Evolutionary conservation across 2,888 invertebrate genomes (phyloP), one percentile per base, ranked within the genome.

Genomic region (Lasioglossum zephyrum): DNA sequence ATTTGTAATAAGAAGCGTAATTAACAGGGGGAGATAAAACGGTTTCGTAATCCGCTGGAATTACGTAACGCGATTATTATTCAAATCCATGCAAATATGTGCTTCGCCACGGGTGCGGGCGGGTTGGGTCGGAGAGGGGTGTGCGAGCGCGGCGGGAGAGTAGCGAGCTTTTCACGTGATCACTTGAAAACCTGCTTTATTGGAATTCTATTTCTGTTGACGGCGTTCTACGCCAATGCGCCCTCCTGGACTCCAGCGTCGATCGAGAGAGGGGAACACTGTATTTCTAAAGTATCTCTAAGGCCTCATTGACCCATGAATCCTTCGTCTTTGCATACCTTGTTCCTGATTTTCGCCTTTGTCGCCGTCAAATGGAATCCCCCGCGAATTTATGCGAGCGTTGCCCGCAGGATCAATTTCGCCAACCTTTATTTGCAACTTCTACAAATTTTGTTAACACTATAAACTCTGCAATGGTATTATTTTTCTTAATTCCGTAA

Each of bases 161-260:
- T 1, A 77, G 73, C 76, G 70, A 77, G 82, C 72, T 88, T 87
- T 82, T 77, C 84, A 84, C 82, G 86, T 77, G 89, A 89, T 88
- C 84, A 79, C 86, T 84, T 88, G 86, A 82, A 89, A 89, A 89
- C 78, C 82, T 76, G 88, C 88, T 90, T 90, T 90, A 90, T 90
- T 87, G 87, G 85, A 87, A 89, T 88, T 91, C 89, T 91, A 89
- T 91, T 91, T 91, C 85, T 84, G 88, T 85, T 85, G 85, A 75
- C 88, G 41, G 73, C 53, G 69, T 72, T 86, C 90, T 92, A 93
- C 93, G 93, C 92, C 93, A 92, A 87, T 93, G 93, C 84, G 92
- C 90, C 88, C 92, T 91, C 92, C 92, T 88, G 91, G 92, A 91
- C 89, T 90, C 90, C 89, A 80, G 82, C 87, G 41, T 76, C 78